Base-by-base conservation (phyloP, 2,113 vertebrate species). In the Pachycephala philippinensis region DNA sequence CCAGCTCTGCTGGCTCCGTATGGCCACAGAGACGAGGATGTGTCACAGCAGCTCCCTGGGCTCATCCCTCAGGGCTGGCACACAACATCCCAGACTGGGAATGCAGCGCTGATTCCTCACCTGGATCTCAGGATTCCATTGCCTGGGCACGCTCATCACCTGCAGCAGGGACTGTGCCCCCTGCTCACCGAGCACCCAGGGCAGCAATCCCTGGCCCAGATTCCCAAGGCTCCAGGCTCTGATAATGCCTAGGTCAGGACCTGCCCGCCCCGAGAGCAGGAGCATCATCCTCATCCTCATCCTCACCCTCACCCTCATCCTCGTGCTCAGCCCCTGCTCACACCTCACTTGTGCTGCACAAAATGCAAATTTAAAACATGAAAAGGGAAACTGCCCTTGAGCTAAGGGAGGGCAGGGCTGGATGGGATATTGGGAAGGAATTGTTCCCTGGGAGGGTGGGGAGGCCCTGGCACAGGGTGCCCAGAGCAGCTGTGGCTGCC, bases 21-120 rank as follows among this genome's bases (percentile, higher is more conserved):
- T 0, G 7, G 27, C 79, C 37, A 5, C 6, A 13, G 53, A 49
- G 75, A 23, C 0, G 1, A 15, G 15, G 3, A 33, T 20, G 0
- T 17, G 89, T 23, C 9, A 7, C 84, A 77, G 7, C 40, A 56
- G 86, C 69, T 47, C 69, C 82, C 42, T 9, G 42, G 22, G 57
- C 89, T 33, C 44, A 35, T 26, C 69, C 87, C 69, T 6, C 26
- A 23, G 78, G 60, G 78, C 60, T 68, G 69, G n/a, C 53, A 82
- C 59, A 44, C 24, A 2, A 2, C 26, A 44, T 8, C 35, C 30
- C 21, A 30, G n/a, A 1, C 2, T 2, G 23, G 74, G 82, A 45
- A 66, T 2, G 26, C 39, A 18, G 50, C 1, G 7, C 4, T 21
- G 85, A 66, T 31, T 78, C 74, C 49, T 2, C 0, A 0, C n/a